Evolutionary conservation across 2,113 vertebrate species (phyloP).

Genomic region (Thalassarche chlororhynchos): DNA sequence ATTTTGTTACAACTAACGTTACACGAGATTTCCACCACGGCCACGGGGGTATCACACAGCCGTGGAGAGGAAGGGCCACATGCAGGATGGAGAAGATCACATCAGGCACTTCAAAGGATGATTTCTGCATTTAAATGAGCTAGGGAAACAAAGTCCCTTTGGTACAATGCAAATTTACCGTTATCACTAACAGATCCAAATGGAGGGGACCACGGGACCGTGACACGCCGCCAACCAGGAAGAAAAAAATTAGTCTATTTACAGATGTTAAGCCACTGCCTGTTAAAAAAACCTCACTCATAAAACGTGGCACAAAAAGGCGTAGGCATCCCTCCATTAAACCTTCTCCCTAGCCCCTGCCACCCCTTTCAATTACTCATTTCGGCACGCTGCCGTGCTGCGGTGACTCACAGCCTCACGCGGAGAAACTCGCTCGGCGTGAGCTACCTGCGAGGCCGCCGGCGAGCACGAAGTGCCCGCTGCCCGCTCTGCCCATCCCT

Average conservation of each 20-base stretch:
- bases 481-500: background rate
- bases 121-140: background rate
- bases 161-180: background rate
- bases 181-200: background rate
- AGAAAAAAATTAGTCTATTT: background rate
- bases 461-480: rapidly evolving
- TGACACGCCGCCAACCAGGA: background rate
- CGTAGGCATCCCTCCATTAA: background rate
- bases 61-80: rapidly evolving
- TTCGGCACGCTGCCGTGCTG: rapidly evolving
- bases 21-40: background rate
- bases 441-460: background rate
- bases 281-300: background rate
- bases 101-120: background rate
- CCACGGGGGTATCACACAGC: background rate
- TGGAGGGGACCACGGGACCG: background rate
- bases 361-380: background rate
- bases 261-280: background rate
- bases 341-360: background rate
- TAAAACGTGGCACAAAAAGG: background rate
- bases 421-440: rapidly evolving
- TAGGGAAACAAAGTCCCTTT: background rate
- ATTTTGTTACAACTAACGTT: background rate
- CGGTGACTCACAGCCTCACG: background rate
- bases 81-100: background rate